A percentile compares a stretch with the other conserved stretches of the same genome.
These are phyloP conservation scores for Odobenus rosmarus DNA, from an alignment of 2,113 vertebrate species.

Conservation along the genomic window DNA sequence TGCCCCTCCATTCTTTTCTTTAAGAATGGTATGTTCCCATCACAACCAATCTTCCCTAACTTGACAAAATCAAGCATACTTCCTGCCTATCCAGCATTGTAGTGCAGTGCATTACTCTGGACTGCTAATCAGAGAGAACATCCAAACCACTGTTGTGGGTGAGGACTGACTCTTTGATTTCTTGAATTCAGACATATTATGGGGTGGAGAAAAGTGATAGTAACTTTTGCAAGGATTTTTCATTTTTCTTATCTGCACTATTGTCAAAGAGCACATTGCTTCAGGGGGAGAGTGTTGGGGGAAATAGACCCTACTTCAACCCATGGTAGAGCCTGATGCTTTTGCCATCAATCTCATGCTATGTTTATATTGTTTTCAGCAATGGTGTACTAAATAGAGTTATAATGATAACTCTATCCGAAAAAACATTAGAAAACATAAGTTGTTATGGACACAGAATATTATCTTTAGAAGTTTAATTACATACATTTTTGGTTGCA, in stretches of 20 bases:
- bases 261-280: not conserved
- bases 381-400: not conserved
- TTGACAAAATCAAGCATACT: not conserved
- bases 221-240: not conserved
- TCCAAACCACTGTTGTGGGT: not conserved
- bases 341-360: not conserved
- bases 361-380: not conserved
- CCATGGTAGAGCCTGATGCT: not conserved
- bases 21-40: not conserved
- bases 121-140: not conserved
- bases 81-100: too few relatives aligned
- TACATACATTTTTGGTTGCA: not conserved
- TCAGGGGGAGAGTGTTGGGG: not conserved
- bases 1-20: not conserved
- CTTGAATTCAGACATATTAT: not conserved
- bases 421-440: not conserved
- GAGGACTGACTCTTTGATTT: not conserved
- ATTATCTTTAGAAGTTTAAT: constrained; percentile 41
- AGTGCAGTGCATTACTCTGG: fast-evolving
- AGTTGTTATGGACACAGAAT: not conserved
- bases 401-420: not conserved
- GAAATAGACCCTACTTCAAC: not conserved
- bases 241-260: not conserved
- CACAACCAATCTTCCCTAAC: not conserved
- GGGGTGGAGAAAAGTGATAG: not conserved